These are phyloP conservation scores for Podargus strigoides DNA, from an alignment of 2,797 vertebrate species.

Conservation along the genomic window DNA sequence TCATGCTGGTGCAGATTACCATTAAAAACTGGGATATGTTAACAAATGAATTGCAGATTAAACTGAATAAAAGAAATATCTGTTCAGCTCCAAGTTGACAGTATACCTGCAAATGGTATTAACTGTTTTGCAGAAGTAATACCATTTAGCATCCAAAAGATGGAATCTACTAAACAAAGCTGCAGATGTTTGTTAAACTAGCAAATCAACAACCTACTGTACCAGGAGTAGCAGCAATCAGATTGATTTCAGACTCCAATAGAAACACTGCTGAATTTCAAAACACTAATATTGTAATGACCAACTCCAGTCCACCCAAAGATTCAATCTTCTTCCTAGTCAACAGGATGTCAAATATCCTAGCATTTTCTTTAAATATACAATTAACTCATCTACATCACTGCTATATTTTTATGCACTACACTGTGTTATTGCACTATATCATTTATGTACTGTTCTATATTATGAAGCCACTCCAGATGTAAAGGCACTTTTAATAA, in stretches of 20 bases:
- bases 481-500: not conserved
- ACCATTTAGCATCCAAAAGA: conserved; percentile 32
- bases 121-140: conserved; percentile 11
- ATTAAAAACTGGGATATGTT: not conserved
- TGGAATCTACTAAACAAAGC: not conserved
- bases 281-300: not conserved
- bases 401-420: not conserved
- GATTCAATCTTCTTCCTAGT: not conserved
- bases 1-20: not conserved
- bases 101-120: conserved; percentile 24
- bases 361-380: not conserved
- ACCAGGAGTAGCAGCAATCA: not conserved
- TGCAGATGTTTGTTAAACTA: conserved; percentile 18
- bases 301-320: not conserved
- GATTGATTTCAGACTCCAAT: not conserved
- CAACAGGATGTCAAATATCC: not conserved
- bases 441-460: too few relatives aligned
- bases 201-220: not conserved
- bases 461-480: not conserved
- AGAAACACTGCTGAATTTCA: conserved; percentile 37
- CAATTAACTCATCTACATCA: not conserved
- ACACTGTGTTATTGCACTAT: not conserved
- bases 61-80: not conserved
- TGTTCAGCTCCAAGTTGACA: conserved; percentile 15
- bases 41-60: conserved; percentile 40